A percentile compares a stretch with the other conserved stretches of the same genome.
phyloP scores from a whole-genome alignment of 2,797 vertebrate genomes.

The Acipenser oxyrinchus region DNA sequence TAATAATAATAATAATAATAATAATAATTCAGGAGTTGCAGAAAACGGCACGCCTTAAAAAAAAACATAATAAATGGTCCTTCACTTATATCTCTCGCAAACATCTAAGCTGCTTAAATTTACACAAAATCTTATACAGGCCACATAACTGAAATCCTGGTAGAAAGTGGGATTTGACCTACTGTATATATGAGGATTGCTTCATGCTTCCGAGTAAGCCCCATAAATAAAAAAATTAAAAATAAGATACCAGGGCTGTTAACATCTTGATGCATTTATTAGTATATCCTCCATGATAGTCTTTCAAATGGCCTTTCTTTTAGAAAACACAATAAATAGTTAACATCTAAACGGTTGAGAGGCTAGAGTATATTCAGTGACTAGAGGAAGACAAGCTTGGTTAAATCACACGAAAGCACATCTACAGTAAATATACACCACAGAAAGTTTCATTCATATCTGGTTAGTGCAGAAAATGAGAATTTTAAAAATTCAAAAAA shows the following conservation, averaged over 20 bases:
- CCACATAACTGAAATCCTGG: conserved; percentile 26
- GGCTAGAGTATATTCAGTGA: conserved; percentile 77
- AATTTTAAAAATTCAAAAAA: conserved; percentile 59
- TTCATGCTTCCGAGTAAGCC: conserved; percentile 55
- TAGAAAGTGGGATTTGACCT: conserved; percentile 47
- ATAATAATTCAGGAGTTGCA: conserved; percentile 25
- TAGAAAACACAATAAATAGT: conserved; percentile 74
- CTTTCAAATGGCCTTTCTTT: conserved; percentile 62
- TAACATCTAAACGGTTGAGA: conserved; percentile 69
- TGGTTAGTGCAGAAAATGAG: conserved; percentile 80
- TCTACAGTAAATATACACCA: conserved; percentile 70
- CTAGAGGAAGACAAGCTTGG: conserved; percentile 87
- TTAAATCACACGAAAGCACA: conserved; percentile 87
- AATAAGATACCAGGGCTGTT: conserved; percentile 56
- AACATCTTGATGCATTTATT: conserved; percentile 64
- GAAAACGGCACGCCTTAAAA: conserved; percentile 34
- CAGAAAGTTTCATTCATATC: conserved; percentile 80
- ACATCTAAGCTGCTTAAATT: conserved; percentile 53
- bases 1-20: conserved; percentile 17
- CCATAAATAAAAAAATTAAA: conserved; percentile 46
- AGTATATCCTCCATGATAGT: conserved; percentile 56
- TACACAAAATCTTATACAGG: conserved; percentile 36
- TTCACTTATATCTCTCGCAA: conserved; percentile 59
- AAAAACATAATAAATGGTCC: conserved; percentile 65
- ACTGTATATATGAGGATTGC: conserved; percentile 47